Percentiles rank a stretch among this genome's conserved stretches.
Conservation (phyloP, 2,797 vertebrate species). For the Thalassophryne amazonica region DNA sequence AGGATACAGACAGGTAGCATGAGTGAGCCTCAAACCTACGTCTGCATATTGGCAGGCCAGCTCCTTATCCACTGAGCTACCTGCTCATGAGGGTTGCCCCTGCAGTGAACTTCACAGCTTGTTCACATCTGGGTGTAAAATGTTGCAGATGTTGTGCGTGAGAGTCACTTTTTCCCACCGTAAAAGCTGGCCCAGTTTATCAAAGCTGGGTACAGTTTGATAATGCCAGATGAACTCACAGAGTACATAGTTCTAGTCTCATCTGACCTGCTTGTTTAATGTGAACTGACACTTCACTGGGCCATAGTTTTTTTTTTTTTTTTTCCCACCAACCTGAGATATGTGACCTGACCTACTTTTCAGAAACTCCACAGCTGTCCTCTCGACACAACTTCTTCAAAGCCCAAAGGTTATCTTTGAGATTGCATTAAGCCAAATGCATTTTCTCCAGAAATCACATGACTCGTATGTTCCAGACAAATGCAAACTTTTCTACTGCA, state of each 20-base stretch:
- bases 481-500: slow-evolving; percentile 4
- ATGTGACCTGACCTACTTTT: slow-evolving; percentile 71
- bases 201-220: slow-evolving; percentile 42
- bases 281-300: slow-evolving; percentile 57
- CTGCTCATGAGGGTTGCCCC: slow-evolving; percentile 9
- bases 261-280: slow-evolving; percentile 58
- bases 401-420: slow-evolving; percentile 22
- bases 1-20: too few relatives aligned
- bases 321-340: slow-evolving; percentile 49
- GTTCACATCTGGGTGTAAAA: slow-evolving; percentile 55
- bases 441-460: background rate
- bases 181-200: slow-evolving; percentile 66
- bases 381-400: slow-evolving; percentile 38
- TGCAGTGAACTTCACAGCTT: slow-evolving; percentile 6
- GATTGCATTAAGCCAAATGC: slow-evolving; percentile 6
- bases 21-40: too few relatives aligned
- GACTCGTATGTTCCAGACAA: background rate
- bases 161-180: slow-evolving; percentile 34
- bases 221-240: slow-evolving; percentile 57
- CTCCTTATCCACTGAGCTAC: too few relatives aligned
- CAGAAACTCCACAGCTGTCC: slow-evolving; percentile 2
- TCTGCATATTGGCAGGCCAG: too few relatives aligned
- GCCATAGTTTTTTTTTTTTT: slow-evolving; percentile 52
- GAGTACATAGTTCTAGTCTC: slow-evolving; percentile 41
- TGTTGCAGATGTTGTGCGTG: slow-evolving; percentile 45